Conservation (phyloP, 2,888 invertebrate species). For the Furcula furcula region DNA sequence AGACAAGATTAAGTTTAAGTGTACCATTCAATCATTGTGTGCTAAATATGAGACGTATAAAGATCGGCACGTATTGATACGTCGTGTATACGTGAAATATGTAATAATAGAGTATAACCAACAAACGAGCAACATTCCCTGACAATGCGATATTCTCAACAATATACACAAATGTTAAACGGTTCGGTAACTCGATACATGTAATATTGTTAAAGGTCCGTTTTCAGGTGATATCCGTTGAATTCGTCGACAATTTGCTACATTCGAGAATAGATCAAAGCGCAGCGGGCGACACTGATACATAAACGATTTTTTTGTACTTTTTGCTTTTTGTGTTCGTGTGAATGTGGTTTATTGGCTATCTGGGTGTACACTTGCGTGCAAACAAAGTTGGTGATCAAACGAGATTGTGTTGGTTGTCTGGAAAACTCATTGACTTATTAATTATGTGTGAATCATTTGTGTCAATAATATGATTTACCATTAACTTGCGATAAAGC, state of each 20-base stretch:
- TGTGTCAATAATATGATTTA: no score
- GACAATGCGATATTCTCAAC: not conserved
- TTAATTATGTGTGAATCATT: no score
- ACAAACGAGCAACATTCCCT: not conserved
- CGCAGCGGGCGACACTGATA: conserved; percentile 43
- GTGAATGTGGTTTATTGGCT: conserved; percentile 59
- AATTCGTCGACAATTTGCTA: conserved; percentile 30
- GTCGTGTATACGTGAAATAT: no score
- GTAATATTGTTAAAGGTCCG: conserved; percentile 9
- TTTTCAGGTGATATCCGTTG: conserved; percentile 19
- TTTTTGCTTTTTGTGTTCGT: conserved; percentile 27
- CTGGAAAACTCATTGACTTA: no score
- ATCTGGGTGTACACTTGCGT: conserved; percentile 30
- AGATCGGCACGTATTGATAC: no score
- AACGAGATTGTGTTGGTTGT: no score
- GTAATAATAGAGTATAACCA: no score
- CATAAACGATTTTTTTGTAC: conserved; percentile 25
- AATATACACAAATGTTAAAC: conserved; percentile 9
- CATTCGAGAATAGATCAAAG: conserved; percentile 14
- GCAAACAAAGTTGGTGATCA: no score
- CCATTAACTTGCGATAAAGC: no score
- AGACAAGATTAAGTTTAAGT: no score
- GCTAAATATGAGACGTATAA: no score
- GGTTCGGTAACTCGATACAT: conserved; percentile 26
- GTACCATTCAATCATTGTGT: no score